These are phyloP conservation scores for Elegia similella DNA, from an alignment of 2,888 invertebrate genomes.

Conservation along the genomic window DNA sequence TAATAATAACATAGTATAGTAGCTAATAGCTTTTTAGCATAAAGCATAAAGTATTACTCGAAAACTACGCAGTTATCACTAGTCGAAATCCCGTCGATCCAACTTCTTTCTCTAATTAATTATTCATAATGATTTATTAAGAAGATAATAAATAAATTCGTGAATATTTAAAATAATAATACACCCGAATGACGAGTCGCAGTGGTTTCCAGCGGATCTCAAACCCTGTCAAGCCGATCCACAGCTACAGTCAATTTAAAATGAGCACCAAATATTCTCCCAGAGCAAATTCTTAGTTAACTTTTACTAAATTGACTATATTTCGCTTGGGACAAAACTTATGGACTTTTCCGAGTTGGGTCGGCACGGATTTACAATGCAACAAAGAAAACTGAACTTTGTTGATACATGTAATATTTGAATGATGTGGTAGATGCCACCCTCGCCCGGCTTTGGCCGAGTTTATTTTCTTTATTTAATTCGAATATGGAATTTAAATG, in stretches of 20 bases:
- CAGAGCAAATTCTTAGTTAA: too few species aligned
- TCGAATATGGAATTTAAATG: too few species aligned
- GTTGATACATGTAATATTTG: too few species aligned
- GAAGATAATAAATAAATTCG: constrained; percentile 9
- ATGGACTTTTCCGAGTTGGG: too few species aligned
- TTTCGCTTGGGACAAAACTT: too few species aligned
- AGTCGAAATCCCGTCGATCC: neutral
- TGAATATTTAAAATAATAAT: neutral
- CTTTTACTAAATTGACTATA: too few species aligned
- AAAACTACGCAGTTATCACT: neutral
- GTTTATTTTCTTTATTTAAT: too few species aligned
- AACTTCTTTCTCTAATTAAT: neutral
- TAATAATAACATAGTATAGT: neutral
- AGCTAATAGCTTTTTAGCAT: constrained; percentile 2
- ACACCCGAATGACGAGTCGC: neutral
- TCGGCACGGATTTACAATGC: too few species aligned
- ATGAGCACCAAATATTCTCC: constrained; percentile 1
- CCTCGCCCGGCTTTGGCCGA: too few species aligned
- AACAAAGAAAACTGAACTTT: too few species aligned
- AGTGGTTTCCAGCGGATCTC: neutral
- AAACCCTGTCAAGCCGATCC: constrained; percentile 12
- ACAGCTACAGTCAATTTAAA: neutral
- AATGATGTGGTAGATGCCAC: too few species aligned
- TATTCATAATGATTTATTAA: neutral
- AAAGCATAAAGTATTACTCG: constrained; percentile 4